A percentile compares a stretch with the other conserved stretches of the same genome.
Conservation (phyloP, 2,888 invertebrate species). For the Hofmannophila pseudospretella region DNA sequence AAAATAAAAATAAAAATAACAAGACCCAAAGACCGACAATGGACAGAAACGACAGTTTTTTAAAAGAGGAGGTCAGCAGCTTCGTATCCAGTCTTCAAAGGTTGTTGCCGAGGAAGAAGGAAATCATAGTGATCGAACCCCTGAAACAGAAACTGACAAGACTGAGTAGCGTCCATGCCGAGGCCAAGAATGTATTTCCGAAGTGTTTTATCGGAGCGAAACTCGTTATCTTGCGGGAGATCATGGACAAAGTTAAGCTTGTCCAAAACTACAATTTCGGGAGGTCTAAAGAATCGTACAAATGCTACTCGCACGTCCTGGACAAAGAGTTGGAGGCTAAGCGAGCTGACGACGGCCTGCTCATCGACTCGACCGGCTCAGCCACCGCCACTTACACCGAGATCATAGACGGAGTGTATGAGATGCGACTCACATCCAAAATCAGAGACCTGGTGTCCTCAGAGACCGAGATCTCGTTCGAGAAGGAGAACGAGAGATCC, state of each 20-base stretch:
- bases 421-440: conserved; percentile 56
- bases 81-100: conserved; percentile 54
- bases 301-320: conserved; percentile 48
- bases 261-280: conserved; percentile 65
- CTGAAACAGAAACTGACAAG: conserved; percentile 37
- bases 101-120: conserved; percentile 60
- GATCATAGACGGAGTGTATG: conserved; percentile 41
- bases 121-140: conserved; percentile 41
- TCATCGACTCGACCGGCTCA: conserved; percentile 55
- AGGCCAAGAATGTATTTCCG: conserved; percentile 65
- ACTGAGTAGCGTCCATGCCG: conserved; percentile 55
- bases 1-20: conserved; percentile 10
- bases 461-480: conserved; percentile 58
- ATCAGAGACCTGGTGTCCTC: conserved; percentile 62
- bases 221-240: conserved; percentile 49
- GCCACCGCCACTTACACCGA: conserved; percentile 62
- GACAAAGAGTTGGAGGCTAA: conserved; percentile 61
- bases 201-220: conserved; percentile 63
- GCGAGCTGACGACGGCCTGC: conserved; percentile 42
- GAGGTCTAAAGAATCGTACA: conserved; percentile 52
- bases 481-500: conserved; percentile 46
- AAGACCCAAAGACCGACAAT: conserved; percentile 41
- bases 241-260: conserved; percentile 58
- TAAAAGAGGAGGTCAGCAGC: conserved; percentile 60
- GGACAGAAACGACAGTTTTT: conserved; percentile 59